These are phyloP conservation scores for Equus quagga DNA, from an alignment of 2,113 vertebrate genomes.

Conservation along the genomic window DNA sequence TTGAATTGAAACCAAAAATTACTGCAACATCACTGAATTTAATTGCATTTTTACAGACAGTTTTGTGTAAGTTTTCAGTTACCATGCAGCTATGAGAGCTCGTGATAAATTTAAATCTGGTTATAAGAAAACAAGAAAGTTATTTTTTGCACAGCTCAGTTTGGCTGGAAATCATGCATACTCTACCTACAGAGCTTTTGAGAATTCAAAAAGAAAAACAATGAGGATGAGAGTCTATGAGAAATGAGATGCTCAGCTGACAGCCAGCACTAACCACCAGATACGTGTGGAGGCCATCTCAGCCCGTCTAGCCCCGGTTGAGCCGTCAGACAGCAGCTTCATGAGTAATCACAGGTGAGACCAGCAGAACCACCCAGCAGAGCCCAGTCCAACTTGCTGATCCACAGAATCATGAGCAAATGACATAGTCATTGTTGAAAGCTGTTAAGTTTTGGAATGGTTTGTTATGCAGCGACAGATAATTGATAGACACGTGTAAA, in stretches of 20 bases:
- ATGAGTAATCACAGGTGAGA: not conserved
- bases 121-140: not conserved
- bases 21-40: not conserved
- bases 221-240: not conserved
- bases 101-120: not conserved
- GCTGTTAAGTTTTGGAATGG: not conserved
- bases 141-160: not conserved
- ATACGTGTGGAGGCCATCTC: not conserved
- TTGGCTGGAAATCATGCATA: not conserved
- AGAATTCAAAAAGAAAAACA: conserved; percentile 56
- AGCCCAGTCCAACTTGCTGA: not conserved
- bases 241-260: not conserved
- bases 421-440: not conserved
- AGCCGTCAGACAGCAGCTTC: not conserved
- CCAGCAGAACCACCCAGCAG: not conserved
- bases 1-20: not conserved
- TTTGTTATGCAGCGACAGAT: not conserved
- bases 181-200: not conserved
- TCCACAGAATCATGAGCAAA: not conserved
- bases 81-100: not conserved
- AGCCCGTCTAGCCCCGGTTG: not conserved
- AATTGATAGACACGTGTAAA: not conserved
- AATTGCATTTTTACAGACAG: not conserved
- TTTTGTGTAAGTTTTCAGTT: not conserved
- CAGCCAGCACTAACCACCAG: not conserved